Conservation (phyloP, 2,888 invertebrate species). For the Zygothrica quintamaculata region DNA sequence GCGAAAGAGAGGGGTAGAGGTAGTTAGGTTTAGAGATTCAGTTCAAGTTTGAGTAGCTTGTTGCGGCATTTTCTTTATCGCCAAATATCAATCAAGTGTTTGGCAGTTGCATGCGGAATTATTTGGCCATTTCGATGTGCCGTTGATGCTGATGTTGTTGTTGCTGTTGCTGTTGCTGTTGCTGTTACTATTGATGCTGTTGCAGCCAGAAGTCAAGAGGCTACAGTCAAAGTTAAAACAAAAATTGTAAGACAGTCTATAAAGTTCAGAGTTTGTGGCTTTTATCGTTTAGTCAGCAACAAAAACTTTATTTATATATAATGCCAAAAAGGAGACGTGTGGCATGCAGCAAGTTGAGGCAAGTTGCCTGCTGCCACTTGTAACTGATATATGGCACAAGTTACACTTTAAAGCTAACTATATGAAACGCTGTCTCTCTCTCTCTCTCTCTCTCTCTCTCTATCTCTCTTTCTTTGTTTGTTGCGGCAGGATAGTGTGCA, state of each 20-base stretch:
- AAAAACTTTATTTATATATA: slow-evolving; percentile 4
- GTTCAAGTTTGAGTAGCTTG: slow-evolving; percentile 24
- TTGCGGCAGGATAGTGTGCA: slow-evolving; percentile 3
- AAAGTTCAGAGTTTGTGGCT: slow-evolving; percentile 75
- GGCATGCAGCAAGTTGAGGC: background rate
- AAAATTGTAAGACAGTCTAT: slow-evolving; percentile 60
- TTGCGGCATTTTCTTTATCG: slow-evolving; percentile 72
- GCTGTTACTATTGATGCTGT: slow-evolving; percentile 2
- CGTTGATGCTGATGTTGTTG: slow-evolving; percentile 11
- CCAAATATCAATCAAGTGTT: slow-evolving; percentile 72
- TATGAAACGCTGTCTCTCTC: too few species aligned
- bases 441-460: too few species aligned
- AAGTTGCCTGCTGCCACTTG: slow-evolving; percentile 11
- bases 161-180: slow-evolving; percentile 12
- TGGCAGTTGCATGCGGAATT: slow-evolving; percentile 54
- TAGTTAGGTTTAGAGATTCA: background rate
- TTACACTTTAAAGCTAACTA: slow-evolving; percentile 10
- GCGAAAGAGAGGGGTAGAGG: slow-evolving; percentile 2
- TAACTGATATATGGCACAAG: slow-evolving; percentile 56
- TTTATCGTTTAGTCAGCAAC: slow-evolving; percentile 40
- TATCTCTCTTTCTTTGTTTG: too few species aligned
- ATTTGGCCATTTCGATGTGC: slow-evolving; percentile 41
- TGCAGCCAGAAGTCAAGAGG: slow-evolving; percentile 16
- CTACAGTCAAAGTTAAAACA: background rate
- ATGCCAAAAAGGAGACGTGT: slow-evolving; percentile 1